phyloP scores from a whole-genome alignment of 2,113 vertebrate genomes.

The Cnemophilus loriae region DNA sequence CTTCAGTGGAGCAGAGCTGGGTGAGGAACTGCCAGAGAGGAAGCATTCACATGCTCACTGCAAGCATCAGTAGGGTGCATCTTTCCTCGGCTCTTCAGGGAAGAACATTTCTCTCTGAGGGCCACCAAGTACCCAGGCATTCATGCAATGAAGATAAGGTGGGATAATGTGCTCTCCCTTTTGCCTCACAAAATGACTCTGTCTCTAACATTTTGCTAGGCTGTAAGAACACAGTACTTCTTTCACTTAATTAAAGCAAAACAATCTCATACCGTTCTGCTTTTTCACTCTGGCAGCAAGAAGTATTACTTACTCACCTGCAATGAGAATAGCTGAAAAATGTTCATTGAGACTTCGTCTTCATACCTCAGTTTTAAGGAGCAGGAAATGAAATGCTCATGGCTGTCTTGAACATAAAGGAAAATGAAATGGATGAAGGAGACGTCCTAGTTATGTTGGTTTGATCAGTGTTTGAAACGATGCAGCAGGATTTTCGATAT shows the following conservation, averaged over 20 bases:
- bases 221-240: neutral
- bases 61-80: neutral
- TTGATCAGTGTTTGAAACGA: neutral
- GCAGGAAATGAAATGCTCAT: neutral
- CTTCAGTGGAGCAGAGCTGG: neutral
- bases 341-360: neutral
- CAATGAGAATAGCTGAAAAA: neutral
- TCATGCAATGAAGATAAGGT: neutral
- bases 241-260: neutral
- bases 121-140: too few relatives aligned
- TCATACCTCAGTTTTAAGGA: neutral
- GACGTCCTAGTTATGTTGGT: neutral
- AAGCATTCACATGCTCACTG: neutral
- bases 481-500: neutral
- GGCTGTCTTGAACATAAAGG: neutral
- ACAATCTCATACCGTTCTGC: rapidly evolving
- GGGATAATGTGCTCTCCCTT: neutral
- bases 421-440: neutral
- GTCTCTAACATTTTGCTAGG: neutral
- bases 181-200: neutral
- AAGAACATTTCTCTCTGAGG: neutral
- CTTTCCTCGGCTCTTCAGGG: neutral
- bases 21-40: neutral
- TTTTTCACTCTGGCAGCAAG: neutral
- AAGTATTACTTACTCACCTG: neutral